Conservation (phyloP, 2,113 vertebrate species). For the Procapra przewalskii region DNA sequence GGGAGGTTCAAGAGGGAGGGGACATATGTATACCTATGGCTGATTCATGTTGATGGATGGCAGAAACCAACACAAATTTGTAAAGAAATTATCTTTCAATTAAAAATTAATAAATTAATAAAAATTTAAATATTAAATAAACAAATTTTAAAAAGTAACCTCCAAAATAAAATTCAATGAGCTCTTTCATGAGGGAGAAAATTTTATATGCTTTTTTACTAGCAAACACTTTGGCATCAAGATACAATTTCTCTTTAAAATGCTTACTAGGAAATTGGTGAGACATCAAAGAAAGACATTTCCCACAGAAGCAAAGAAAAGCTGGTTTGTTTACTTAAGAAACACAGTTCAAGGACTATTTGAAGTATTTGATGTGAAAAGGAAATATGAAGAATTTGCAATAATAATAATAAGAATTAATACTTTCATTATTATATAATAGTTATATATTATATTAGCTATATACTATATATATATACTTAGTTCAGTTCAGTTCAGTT, state of each 20-base stretch:
- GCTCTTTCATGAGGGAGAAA: background rate
- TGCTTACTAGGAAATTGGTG: background rate
- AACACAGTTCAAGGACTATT: background rate
- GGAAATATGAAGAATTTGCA: background rate
- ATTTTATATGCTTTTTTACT: background rate
- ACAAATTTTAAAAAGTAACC: background rate
- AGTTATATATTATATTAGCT: background rate
- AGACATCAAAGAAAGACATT: constrained; percentile 10
- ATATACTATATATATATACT: background rate
- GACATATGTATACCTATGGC: background rate
- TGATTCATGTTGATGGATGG: background rate
- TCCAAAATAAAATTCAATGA: background rate
- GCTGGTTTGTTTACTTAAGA: constrained; percentile 1
- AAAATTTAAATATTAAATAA: background rate
- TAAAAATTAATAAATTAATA: background rate
- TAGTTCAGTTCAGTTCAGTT: no score
- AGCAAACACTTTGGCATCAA: background rate
- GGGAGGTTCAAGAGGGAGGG: background rate
- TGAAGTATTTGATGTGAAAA: background rate
- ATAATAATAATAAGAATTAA: background rate
- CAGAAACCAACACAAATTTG: background rate
- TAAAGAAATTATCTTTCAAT: background rate
- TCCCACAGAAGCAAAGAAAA: background rate
- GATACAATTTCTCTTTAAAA: background rate
- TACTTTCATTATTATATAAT: background rate